phyloP scores from a whole-genome alignment of 2,797 vertebrate genomes.

The Neostethus bicornis region DNA sequence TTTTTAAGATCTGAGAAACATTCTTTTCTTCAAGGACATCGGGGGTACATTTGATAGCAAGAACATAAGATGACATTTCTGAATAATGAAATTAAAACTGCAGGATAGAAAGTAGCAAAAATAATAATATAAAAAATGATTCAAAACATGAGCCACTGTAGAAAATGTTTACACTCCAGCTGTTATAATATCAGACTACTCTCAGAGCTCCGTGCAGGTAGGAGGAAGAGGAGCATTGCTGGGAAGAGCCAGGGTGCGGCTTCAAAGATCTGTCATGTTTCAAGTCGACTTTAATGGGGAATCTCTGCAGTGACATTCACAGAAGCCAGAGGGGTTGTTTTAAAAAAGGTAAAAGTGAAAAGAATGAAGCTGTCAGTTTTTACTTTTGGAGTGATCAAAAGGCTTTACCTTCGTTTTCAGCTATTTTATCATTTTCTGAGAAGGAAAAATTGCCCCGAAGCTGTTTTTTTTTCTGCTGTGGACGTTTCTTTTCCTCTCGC shows the following conservation, averaged over 20 bases:
- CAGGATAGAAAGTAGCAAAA: slow-evolving; percentile 10
- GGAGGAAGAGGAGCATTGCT: slow-evolving; percentile 24
- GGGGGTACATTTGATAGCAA: slow-evolving; percentile 28
- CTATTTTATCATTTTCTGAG: slow-evolving; percentile 18
- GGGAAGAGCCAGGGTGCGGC: slow-evolving; percentile 34
- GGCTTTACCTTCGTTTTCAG: slow-evolving; percentile 23
- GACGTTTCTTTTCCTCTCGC: not conserved
- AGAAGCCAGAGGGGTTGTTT: slow-evolving; percentile 24
- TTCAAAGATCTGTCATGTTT: slow-evolving; percentile 67
- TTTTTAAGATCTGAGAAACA: slow-evolving; percentile 67
- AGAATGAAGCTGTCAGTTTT: slow-evolving; percentile 16
- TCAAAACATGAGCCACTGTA: slow-evolving; percentile 28
- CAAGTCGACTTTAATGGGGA: slow-evolving; percentile 40
- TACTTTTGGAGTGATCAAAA: not conserved
- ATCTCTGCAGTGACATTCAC: slow-evolving; percentile 36
- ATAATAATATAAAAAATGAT: slow-evolving; percentile 28
- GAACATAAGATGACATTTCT: slow-evolving; percentile 41
- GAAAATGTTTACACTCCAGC: slow-evolving; percentile 28
- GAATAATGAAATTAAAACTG: slow-evolving; percentile 30
- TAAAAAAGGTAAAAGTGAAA: slow-evolving; percentile 26
- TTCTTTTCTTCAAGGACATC: slow-evolving; percentile 71
- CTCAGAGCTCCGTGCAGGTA: slow-evolving; percentile 30
- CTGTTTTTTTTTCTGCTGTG: not conserved
- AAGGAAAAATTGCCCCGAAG: slow-evolving; percentile 17
- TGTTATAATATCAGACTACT: slow-evolving; percentile 16